Conservation (phyloP, 2,797 vertebrate species). For the Xyrichtys novacula region DNA sequence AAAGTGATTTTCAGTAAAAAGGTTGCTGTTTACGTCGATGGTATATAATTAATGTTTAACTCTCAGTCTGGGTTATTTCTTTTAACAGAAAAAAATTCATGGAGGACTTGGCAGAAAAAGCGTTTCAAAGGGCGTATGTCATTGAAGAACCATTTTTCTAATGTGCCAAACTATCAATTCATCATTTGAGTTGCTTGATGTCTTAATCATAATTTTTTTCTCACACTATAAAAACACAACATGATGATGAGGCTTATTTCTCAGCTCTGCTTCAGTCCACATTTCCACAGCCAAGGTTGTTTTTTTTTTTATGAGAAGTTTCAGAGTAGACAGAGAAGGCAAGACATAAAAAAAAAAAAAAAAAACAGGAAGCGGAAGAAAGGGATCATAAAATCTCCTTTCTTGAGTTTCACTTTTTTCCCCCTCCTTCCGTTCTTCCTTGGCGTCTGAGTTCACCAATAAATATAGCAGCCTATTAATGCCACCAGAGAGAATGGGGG, state of each 20-base stretch:
- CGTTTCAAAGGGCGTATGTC: too few species aligned
- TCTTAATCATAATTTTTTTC: background rate
- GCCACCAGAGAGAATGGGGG: constrained; percentile 26
- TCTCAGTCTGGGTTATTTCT: too few species aligned
- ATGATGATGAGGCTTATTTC: constrained; percentile 12
- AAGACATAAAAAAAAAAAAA: too few species aligned
- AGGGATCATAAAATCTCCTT: constrained; percentile 36
- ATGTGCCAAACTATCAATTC: background rate
- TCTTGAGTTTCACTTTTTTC: constrained; percentile 32
- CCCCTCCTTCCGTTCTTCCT: constrained; percentile 18
- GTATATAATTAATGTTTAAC: too few species aligned
- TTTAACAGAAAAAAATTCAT: too few species aligned
- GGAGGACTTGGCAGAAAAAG: too few species aligned
- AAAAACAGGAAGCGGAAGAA: constrained; percentile 26
- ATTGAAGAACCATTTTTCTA: too few species aligned
- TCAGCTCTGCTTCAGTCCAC: constrained; percentile 1
- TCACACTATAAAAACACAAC: background rate
- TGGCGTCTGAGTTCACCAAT: constrained; percentile 31
- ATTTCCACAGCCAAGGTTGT: constrained; percentile 42
- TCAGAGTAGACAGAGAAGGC: constrained; percentile 9
- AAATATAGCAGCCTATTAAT: constrained; percentile 62
- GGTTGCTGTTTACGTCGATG: too few species aligned
- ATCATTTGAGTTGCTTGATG: background rate
- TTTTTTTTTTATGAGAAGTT: constrained; percentile 48
- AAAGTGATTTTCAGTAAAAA: too few species aligned